Evolutionary conservation across 2,113 vertebrate species (phyloP).

Genomic region (Atrichornis clamosus): DNA sequence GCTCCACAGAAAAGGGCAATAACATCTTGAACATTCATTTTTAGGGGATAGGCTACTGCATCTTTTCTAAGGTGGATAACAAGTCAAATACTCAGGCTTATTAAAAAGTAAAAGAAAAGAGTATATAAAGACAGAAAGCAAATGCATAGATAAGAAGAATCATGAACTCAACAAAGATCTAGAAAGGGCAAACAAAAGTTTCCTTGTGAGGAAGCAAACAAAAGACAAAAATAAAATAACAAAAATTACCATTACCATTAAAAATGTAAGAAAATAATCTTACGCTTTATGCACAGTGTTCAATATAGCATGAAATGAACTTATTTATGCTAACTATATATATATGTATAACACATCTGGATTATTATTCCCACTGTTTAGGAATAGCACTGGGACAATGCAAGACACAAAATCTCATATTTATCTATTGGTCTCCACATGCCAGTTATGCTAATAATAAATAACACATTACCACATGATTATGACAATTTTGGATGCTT

Average conservation of each 20-base stretch:
- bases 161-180: background rate
- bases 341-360: background rate
- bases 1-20: background rate
- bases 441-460: background rate
- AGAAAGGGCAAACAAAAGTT: background rate
- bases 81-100: background rate
- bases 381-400: background rate
- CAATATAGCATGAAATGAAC: background rate
- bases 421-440: background rate
- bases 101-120: background rate
- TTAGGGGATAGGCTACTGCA: background rate
- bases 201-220: background rate
- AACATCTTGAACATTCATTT: background rate
- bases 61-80: background rate
- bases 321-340: background rate
- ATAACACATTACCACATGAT: background rate
- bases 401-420: background rate
- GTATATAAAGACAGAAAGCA: background rate
- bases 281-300: background rate
- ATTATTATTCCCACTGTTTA: background rate
- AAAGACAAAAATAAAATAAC: background rate
- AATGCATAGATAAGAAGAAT: background rate
- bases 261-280: background rate
- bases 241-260: background rate
- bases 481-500: background rate